These are phyloP conservation scores for Chrysolina americana DNA, from an alignment of 2,888 invertebrate genomes.

Conservation along the genomic window DNA sequence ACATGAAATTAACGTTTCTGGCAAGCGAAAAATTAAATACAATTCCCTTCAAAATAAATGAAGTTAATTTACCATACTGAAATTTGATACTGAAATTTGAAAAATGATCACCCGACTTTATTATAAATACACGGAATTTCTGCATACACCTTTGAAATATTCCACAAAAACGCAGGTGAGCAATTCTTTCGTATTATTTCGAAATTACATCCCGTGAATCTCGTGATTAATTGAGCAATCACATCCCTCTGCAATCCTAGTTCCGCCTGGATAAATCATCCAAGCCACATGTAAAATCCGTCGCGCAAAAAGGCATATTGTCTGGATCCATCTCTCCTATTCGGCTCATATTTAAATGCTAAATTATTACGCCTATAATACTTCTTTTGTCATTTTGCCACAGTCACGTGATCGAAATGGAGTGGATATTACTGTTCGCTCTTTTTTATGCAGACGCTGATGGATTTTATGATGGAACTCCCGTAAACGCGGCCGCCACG, in stretches of 20 bases:
- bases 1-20: no score
- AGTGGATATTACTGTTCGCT: constrained; percentile 47
- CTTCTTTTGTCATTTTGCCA: constrained; percentile 44
- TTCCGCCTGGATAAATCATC: constrained; percentile 45
- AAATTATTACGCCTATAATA: constrained; percentile 43
- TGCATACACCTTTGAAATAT: background rate
- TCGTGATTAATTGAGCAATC: constrained; percentile 41
- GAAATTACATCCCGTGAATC: constrained; percentile 31
- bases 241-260: constrained; percentile 29
- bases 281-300: constrained; percentile 31
- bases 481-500: constrained; percentile 20
- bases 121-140: background rate
- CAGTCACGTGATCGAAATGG: constrained; percentile 39
- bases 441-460: constrained; percentile 48
- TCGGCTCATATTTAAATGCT: constrained; percentile 48
- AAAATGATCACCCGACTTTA: background rate
- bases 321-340: constrained; percentile 47
- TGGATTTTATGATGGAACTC: constrained; percentile 44
- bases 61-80: background rate
- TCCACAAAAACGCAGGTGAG: background rate
- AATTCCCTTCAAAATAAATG: no score
- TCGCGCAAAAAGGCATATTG: constrained; percentile 46
- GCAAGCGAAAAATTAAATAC: no score
- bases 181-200: constrained; percentile 8
- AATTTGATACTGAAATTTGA: constrained; percentile 1